Evolutionary conservation across 2,888 invertebrate species (phyloP).

Genomic region (Xestobium rufovillosum): DNA sequence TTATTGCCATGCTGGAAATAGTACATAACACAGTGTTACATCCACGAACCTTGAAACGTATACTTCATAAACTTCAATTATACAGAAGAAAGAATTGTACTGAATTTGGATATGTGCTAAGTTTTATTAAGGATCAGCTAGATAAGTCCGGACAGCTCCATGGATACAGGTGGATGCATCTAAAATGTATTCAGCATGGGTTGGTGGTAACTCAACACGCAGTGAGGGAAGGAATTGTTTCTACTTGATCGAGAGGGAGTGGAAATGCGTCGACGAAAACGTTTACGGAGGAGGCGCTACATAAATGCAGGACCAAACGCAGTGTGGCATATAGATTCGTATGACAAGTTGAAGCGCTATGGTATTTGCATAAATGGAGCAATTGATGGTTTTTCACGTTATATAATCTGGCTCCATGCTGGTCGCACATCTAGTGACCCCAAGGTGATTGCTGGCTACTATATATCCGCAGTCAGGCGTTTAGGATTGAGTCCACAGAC

Average conservation of each 20-base stretch:
- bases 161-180: slow-evolving; percentile 10
- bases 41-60: background rate
- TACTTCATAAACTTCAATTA: slow-evolving; percentile 1
- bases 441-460: slow-evolving; percentile 16
- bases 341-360: slow-evolving; percentile 12
- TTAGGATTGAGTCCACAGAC: slow-evolving; percentile 14
- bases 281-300: slow-evolving; percentile 5
- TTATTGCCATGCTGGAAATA: background rate
- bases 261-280: background rate
- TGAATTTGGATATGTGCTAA: slow-evolving; percentile 7
- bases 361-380: slow-evolving; percentile 11
- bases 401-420: slow-evolving; percentile 10
- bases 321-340: slow-evolving; percentile 13
- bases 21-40: background rate
- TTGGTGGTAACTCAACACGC: slow-evolving; percentile 7
- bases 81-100: slow-evolving; percentile 7
- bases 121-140: slow-evolving; percentile 8
- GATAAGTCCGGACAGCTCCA: slow-evolving; percentile 7
- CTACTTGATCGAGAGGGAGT: slow-evolving; percentile 6
- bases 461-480: slow-evolving; percentile 11
- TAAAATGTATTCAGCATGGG: slow-evolving; percentile 12
- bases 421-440: slow-evolving; percentile 9
- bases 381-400: slow-evolving; percentile 13
- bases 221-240: slow-evolving; percentile 5
- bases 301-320: slow-evolving; percentile 8